Conservation (phyloP, 2,113 vertebrate species). For the Parus major region DNA sequence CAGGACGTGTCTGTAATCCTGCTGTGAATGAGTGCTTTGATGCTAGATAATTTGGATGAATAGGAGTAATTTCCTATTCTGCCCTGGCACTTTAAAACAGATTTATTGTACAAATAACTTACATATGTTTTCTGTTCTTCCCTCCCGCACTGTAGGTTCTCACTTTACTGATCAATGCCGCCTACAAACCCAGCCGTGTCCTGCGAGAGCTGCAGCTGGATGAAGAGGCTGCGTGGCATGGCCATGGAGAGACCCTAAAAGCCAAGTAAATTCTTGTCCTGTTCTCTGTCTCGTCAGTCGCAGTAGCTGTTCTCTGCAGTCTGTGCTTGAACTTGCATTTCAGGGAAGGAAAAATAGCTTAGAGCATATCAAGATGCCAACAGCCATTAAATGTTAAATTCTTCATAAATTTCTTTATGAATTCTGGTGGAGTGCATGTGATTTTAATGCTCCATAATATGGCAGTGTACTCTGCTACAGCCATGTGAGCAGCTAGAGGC, state of each 20-base stretch:
- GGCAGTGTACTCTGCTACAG: neutral
- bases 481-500: neutral
- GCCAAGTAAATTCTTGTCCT: conserved; percentile 87
- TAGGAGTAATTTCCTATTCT: conserved; percentile 34
- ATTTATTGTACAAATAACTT: conserved; percentile 5
- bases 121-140: neutral
- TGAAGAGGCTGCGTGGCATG: conserved; percentile 92
- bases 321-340: neutral
- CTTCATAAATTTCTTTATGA: neutral
- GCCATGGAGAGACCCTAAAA: conserved; percentile 94
- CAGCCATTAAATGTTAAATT: neutral
- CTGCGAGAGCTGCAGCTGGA: conserved; percentile 94
- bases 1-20: neutral
- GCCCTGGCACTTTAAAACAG: neutral
- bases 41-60: conserved; percentile 43
- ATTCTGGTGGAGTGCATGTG: neutral
- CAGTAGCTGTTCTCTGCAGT: neutral
- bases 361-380: neutral
- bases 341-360: neutral
- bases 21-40: conserved; percentile 41
- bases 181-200: conserved; percentile 97
- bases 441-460: neutral
- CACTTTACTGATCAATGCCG: conserved; percentile 93
- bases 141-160: conserved; percentile 79
- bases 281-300: neutral